Conservation (phyloP, 1,140 invertebrate species). For the Heliconius nattereri region DNA sequence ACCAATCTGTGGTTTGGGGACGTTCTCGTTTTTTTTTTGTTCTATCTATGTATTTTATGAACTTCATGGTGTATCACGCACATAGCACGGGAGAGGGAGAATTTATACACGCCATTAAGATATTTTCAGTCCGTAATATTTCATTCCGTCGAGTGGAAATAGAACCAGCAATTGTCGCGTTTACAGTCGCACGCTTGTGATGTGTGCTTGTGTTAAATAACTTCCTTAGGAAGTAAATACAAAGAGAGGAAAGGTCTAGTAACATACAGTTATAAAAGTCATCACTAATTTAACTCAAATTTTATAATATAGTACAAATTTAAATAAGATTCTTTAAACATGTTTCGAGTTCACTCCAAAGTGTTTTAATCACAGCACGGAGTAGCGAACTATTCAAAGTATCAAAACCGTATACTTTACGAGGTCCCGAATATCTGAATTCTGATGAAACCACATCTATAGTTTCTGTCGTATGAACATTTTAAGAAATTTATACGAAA, state of each 20-base stretch:
- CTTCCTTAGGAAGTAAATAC: too few relatives aligned
- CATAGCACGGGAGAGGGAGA: too few relatives aligned
- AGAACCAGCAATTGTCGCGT: too few relatives aligned
- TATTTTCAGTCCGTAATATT: too few relatives aligned
- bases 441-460: slow-evolving; percentile 1
- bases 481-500: neutral
- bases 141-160: too few relatives aligned
- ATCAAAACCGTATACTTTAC: slow-evolving; percentile 2
- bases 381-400: neutral
- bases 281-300: too few relatives aligned
- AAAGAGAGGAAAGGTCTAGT: too few relatives aligned
- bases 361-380: neutral
- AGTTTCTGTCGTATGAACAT: neutral
- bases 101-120: too few relatives aligned
- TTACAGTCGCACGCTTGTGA: too few relatives aligned
- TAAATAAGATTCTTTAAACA: neutral
- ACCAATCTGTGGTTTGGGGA: neutral
- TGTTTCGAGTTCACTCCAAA: neutral
- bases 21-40: neutral
- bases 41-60: neutral
- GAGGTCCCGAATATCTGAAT: neutral
- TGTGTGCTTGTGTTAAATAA: too few relatives aligned
- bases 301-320: neutral
- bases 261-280: too few relatives aligned
- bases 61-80: too few relatives aligned